Base-by-base conservation (phyloP, 2,797 vertebrate species). In the Neoniphon sammara region DNA sequence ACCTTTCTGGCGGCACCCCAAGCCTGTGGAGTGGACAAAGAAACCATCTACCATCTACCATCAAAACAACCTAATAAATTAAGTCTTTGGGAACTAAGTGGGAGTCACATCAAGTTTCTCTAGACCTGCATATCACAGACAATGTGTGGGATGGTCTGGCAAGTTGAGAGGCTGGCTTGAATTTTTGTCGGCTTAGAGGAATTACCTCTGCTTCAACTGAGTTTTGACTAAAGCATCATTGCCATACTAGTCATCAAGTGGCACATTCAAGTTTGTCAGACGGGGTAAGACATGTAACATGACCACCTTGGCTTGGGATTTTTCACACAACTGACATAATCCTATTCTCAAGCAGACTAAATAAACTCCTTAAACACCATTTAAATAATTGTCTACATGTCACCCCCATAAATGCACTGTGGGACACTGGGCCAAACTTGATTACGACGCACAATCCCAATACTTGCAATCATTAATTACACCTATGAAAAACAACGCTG, bases 1-100 rank as follows among this genome's bases (percentile, higher is more conserved):
- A 99, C 98, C 89, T 98, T 96, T 56, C 98, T 95, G 75, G 98
- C 97, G 0, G 98, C 98, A 70, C 98, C 98, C 98, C 98, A 99
- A 23, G 98, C 98, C 98, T 99, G 90, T 2, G 73, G 58, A 36
- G 83, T 27, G 75, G 46, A 77, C 30, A 84, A 20, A 31, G 9
- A 65, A 55, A 53, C 31, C 25, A 64, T 49, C 17, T 44, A 10
- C 6, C 7, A 8, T 34, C 14, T 44, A 10, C 6, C 7, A 8
- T 34, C 14, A 18, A 18, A 47, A 1, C 44, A 27, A 31, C 39
- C 58, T 5, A 59, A 57, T 25, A 67, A 46, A 73, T 31, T 11
- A 52, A 27, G 4, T 73, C 66, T 62, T 2, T 71, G 75, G 59
- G 75, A 90, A 84, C 21, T 73, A 75, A n/a, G 71, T 74, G 82